Percentiles rank a stretch among this genome's conserved stretches.
phyloP scores from a whole-genome alignment of 2,797 vertebrate genomes.

The Sparidentex hasta region DNA sequence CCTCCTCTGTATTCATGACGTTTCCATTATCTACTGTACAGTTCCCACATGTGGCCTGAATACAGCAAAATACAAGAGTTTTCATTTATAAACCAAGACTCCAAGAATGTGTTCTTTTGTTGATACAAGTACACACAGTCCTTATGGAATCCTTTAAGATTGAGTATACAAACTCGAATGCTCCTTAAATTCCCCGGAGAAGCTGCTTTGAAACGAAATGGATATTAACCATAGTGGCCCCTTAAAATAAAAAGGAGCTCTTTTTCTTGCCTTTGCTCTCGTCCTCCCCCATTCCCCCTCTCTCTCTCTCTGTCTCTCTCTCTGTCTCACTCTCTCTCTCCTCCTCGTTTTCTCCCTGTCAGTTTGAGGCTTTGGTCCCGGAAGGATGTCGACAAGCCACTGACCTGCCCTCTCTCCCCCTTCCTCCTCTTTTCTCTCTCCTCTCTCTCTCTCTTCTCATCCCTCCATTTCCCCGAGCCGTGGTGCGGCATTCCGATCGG shows the following conservation, averaged over 20 bases:
- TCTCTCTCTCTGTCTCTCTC: neutral
- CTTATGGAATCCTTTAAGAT: slow-evolving; percentile 30
- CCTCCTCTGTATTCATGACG: neutral
- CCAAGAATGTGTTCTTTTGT: neutral
- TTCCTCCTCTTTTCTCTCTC: slow-evolving; percentile 12
- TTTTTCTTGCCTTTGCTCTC: slow-evolving; percentile 19
- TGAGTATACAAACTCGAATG: slow-evolving; percentile 5
- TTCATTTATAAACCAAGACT: slow-evolving; percentile 8
- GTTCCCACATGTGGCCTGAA: neutral
- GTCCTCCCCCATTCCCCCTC: neutral
- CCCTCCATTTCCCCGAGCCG: slow-evolving; percentile 70
- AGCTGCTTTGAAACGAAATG: slow-evolving; percentile 47
- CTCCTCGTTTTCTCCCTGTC: slow-evolving; percentile 21
- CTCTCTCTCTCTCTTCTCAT: slow-evolving; percentile 65
- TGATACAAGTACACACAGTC: slow-evolving; percentile 14
- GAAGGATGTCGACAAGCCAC: slow-evolving; percentile 72
- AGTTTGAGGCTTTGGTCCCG: slow-evolving; percentile 61
- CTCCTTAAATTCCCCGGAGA: slow-evolving; percentile 37
- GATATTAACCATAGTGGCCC: slow-evolving; percentile 47
- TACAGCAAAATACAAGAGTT: neutral
- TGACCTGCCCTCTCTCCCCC: slow-evolving; percentile 69
- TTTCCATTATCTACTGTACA: neutral
- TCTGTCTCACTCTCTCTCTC: slow-evolving; percentile 22
- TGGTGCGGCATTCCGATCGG: slow-evolving; percentile 80
- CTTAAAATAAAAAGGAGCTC: slow-evolving; percentile 34